Conservation (phyloP, 2,888 invertebrate species). For the Scaeva pyrastri region DNA sequence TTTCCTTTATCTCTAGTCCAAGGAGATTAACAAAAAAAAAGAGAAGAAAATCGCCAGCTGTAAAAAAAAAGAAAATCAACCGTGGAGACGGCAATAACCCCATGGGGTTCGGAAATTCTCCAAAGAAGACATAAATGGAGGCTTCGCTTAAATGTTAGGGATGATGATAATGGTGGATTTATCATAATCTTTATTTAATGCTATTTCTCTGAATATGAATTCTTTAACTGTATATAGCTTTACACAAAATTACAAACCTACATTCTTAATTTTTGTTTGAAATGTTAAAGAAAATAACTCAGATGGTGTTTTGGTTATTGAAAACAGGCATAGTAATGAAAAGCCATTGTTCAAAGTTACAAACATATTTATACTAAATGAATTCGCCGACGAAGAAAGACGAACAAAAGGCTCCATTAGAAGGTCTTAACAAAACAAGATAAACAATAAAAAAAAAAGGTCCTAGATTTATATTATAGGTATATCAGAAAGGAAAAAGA, state of each 20-base stretch:
- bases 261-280: conserved; percentile 17
- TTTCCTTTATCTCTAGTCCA: not conserved
- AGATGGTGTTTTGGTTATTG: conserved; percentile 2
- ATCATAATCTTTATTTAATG: conserved; percentile 50
- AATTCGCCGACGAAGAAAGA: not conserved
- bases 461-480: not conserved
- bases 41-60: conserved; percentile 27
- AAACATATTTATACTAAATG: conserved; percentile 9
- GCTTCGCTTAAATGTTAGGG: conserved; percentile 26
- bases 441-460: not conserved
- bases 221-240: too few species aligned
- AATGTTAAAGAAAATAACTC: conserved; percentile 25
- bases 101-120: conserved; percentile 38
- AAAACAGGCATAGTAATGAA: not conserved
- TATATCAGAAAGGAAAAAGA: not conserved
- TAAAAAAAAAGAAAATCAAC: not conserved
- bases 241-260: not conserved
- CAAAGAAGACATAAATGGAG: conserved; percentile 9
- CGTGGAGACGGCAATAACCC: conserved; percentile 12
- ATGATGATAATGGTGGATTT: conserved; percentile 27
- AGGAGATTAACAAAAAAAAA: conserved; percentile 7
- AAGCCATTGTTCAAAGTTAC: conserved; percentile 18
- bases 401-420: conserved; percentile 3
- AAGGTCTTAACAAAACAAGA: conserved; percentile 15
- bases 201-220: conserved; percentile 19